These are phyloP conservation scores for Enteromius treurensis DNA, from an alignment of 2,797 vertebrate genomes.

Conservation along the genomic window DNA sequence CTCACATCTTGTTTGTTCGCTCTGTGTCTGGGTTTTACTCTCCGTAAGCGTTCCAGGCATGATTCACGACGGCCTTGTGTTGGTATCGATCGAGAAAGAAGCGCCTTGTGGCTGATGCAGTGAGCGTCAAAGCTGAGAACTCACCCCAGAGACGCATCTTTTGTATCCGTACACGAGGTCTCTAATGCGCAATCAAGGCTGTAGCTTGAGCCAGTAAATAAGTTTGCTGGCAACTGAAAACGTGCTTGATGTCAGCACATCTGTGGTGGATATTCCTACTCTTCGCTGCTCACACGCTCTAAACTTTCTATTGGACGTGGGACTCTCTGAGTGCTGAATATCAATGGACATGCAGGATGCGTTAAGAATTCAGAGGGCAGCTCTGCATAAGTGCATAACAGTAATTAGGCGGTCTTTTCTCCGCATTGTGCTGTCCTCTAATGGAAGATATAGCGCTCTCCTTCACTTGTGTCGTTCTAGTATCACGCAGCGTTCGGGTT, in stretches of 20 bases:
- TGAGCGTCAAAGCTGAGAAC: slow-evolving; percentile 2
- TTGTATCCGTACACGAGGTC: background rate
- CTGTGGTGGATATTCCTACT: slow-evolving; percentile 9
- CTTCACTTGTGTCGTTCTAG: background rate
- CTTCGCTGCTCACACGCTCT: background rate
- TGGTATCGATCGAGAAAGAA: slow-evolving; percentile 18
- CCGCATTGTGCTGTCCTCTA: slow-evolving; percentile 47
- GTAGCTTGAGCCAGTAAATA: background rate
- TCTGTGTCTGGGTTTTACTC: background rate
- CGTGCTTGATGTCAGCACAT: slow-evolving; percentile 9
- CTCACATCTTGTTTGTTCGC: background rate
- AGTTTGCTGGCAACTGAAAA: slow-evolving; percentile 12
- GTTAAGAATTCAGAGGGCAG: slow-evolving; percentile 55
- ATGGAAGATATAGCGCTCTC: slow-evolving; percentile 42
- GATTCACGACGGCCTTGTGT: slow-evolving; percentile 28
- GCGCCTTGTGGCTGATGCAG: slow-evolving; percentile 13
- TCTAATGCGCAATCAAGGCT: slow-evolving; percentile 11
- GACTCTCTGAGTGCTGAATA: slow-evolving; percentile 51
- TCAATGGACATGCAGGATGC: slow-evolving; percentile 41
- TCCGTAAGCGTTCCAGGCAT: background rate
- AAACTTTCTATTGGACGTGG: background rate
- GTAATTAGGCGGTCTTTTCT: slow-evolving; percentile 57
- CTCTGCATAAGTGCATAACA: slow-evolving; percentile 56
- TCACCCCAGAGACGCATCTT: background rate
- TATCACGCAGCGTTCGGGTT: slow-evolving; percentile 1